Evolutionary conservation across 2,113 vertebrate genomes (phyloP), one percentile per base, ranked within the genome.

Genomic region (Corydoras maculifer): DNA sequence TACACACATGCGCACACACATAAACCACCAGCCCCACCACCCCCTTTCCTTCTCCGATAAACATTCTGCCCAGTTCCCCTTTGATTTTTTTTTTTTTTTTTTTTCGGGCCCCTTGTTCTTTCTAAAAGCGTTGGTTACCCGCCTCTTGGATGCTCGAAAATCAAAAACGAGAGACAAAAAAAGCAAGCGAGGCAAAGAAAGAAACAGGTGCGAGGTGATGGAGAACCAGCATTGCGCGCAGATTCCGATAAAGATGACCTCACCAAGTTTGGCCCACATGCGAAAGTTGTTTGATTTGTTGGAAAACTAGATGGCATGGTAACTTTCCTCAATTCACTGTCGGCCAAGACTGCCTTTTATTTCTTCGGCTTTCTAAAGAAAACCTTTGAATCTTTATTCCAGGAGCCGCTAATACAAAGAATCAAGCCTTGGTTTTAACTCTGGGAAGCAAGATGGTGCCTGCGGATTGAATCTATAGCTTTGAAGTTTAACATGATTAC

Each of bases 91-190:
- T 78, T 79, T 74, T 65, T 58, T 55, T 61, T 25, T 25, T 25
- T 25, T 58, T 55, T 61, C 73, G 76, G 54, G 83, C 74, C 79
- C 79, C 68, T 72, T 77, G 68, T 62, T 72, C 80, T 78, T 84
- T 84, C 86, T 79, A 82, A 87, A 70, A 83, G 75, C 78, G 82
- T 86, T 87, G 84, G 78, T 82, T 84, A 84, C 82, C 81, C 78
- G 58, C 78, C 73, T 64, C 80, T 88, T 77, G 75, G 78, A 80
- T 82, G 79, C 74, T 74, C 73, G 79, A 58, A 74, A 88, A 85
- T 84, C 78, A 82, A 79, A 74, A 61, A 58, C 25, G 49, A 72
- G 62, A 68, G 49, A 69, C 54, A 60, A 48, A 58, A 48, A 55
- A 74, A 75, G 58, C 3, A 4, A 15, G 43, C 32, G 64, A 5